These are phyloP conservation scores for Phania funesta DNA, from an alignment of 2,888 invertebrate genomes.

Conservation along the genomic window DNA sequence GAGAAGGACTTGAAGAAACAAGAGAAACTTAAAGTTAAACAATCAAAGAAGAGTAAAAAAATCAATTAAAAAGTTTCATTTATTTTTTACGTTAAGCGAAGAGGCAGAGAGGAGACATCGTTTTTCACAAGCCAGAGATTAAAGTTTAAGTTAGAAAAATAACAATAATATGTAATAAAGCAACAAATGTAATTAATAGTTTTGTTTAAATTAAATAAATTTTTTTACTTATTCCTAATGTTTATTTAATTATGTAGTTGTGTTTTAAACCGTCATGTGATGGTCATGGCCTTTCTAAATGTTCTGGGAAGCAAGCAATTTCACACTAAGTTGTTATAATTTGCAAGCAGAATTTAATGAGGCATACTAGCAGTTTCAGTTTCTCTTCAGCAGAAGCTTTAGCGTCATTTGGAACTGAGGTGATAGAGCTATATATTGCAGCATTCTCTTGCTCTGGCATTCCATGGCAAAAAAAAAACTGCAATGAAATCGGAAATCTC, in stretches of 20 bases:
- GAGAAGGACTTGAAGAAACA: conserved; percentile 89
- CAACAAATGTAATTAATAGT: conserved; percentile 22
- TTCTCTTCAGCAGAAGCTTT: too few species aligned
- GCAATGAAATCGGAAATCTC: too few species aligned
- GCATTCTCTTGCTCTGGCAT: too few species aligned
- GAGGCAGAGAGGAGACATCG: not conserved
- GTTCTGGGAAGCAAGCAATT: too few species aligned
- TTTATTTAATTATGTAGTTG: not conserved
- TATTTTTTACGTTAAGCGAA: not conserved
- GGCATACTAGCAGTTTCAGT: too few species aligned
- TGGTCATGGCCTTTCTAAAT: not conserved
- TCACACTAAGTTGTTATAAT: too few species aligned
- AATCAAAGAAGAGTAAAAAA: conserved; percentile 89
- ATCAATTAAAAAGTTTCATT: conserved; percentile 69
- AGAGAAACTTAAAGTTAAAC: conserved; percentile 90
- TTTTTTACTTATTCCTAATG: conserved; percentile 26
- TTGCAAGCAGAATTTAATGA: too few species aligned
- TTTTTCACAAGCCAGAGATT: conserved; percentile 21
- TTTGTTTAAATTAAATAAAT: conserved; percentile 35
- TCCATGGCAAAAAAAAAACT: too few species aligned
- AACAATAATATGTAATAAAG: conserved; percentile 35
- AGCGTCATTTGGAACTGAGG: too few species aligned
- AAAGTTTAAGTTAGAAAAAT: conserved; percentile 41
- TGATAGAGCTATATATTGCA: too few species aligned
- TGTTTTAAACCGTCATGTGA: not conserved